Percentiles rank a stretch among this genome's conserved stretches.
These are phyloP conservation scores for Stenolophus ochropezus DNA, from an alignment of 2,888 invertebrate species.

Conservation along the genomic window DNA sequence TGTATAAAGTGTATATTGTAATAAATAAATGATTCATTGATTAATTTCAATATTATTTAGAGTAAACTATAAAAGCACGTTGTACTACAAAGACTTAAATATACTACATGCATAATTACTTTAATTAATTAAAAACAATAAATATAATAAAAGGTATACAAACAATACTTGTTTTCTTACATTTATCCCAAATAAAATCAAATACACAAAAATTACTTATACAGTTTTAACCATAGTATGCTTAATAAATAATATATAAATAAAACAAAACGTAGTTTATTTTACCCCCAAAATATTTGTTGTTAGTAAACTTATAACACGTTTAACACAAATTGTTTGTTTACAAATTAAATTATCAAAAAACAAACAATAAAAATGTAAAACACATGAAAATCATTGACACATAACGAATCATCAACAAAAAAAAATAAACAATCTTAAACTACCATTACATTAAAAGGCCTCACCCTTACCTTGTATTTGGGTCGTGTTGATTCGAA, in stretches of 20 bases:
- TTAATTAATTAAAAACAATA: neutral
- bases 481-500: slow-evolving; percentile 57
- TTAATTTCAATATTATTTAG: slow-evolving; percentile 7
- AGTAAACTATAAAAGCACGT: neutral
- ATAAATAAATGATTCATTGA: neutral
- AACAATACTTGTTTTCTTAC: neutral
- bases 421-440: slow-evolving; percentile 45
- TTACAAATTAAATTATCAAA: slow-evolving; percentile 30
- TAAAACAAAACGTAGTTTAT: slow-evolving; percentile 5
- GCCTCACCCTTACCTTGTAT: slow-evolving; percentile 60
- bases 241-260: slow-evolving; percentile 9
- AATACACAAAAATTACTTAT: neutral
- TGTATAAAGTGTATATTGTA: neutral
- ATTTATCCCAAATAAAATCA: neutral
- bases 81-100: neutral
- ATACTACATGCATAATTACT: neutral
- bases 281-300: neutral
- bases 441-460: slow-evolving; percentile 56
- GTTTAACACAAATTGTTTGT: slow-evolving; percentile 20
- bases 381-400: neutral
- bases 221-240: neutral
- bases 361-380: neutral
- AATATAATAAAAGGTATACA: neutral
- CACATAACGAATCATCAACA: neutral
- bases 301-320: neutral